phyloP scores from a whole-genome alignment of 2,888 invertebrate genomes.

The Melipona bicolor region DNA sequence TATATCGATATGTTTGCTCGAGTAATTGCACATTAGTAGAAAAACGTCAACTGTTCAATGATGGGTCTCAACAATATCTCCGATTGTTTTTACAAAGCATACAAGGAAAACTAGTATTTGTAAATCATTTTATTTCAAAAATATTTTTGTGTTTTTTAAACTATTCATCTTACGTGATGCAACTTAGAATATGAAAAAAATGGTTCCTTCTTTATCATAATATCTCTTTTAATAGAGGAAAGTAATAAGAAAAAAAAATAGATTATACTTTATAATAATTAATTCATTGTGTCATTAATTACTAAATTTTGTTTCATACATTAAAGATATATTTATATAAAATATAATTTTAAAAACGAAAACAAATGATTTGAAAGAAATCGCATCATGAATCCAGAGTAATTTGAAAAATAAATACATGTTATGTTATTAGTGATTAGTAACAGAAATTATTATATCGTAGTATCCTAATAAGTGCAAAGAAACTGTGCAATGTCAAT shows the following conservation, averaged over 20 bases:
- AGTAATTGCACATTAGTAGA: constrained; percentile 65
- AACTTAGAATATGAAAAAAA: constrained; percentile 51
- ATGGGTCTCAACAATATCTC: constrained; percentile 66
- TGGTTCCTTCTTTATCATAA: constrained; percentile 54
- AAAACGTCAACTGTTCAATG: constrained; percentile 63
- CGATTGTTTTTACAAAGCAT: constrained; percentile 68
- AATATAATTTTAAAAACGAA: constrained; percentile 12
- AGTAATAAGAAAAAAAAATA: constrained; percentile 30
- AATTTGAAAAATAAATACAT: constrained; percentile 1
- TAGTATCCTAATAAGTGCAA: constrained; percentile 42
- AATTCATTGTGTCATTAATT: constrained; percentile 17
- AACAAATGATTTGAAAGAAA: background rate
- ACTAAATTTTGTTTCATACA: background rate
- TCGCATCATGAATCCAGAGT: background rate
- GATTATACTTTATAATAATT: constrained; percentile 19
- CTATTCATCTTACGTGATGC: constrained; percentile 70
- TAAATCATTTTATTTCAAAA: constrained; percentile 77
- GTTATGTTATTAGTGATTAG: constrained; percentile 42
- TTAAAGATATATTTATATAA: constrained; percentile 11
- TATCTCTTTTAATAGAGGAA: constrained; percentile 31
- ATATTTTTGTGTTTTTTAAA: constrained; percentile 79
- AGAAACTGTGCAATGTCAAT: constrained; percentile 60
- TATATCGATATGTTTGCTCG: constrained; percentile 52
- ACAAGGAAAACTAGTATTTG: constrained; percentile 72
- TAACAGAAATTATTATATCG: constrained; percentile 26